These are phyloP conservation scores for Linyphia triangularis DNA, from an alignment of 2,888 invertebrate genomes.

Conservation along the genomic window DNA sequence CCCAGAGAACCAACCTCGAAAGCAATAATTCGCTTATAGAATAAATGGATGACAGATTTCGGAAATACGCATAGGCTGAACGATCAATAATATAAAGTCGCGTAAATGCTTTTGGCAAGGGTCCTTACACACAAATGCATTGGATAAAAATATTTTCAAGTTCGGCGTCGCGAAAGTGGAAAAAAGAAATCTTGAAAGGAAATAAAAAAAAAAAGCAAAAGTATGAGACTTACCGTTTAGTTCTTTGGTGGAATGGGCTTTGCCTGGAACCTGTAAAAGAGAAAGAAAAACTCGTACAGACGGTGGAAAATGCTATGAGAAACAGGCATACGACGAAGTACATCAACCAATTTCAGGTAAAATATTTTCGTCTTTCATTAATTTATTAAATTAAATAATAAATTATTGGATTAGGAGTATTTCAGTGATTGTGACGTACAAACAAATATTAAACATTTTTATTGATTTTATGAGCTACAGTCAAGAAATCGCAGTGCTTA, in stretches of 20 bases:
- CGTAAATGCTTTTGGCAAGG: slow-evolving; percentile 23
- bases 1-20: neutral
- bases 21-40: slow-evolving; percentile 43
- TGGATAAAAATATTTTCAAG: slow-evolving; percentile 20
- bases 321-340: neutral
- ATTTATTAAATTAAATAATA: neutral
- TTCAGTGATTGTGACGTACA: neutral
- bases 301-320: slow-evolving; percentile 9
- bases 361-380: neutral
- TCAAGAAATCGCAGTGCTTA: too few relatives aligned
- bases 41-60: slow-evolving; percentile 27
- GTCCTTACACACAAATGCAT: slow-evolving; percentile 3
- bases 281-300: slow-evolving; percentile 50
- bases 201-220: slow-evolving; percentile 9
- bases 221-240: slow-evolving; percentile 59
- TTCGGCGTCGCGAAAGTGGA: neutral
- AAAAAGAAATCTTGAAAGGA: neutral
- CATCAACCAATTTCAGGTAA: slow-evolving; percentile 14
- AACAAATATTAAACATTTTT: too few relatives aligned
- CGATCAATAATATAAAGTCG: slow-evolving; percentile 30
- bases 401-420: neutral
- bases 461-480: too few relatives aligned
- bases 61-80: neutral
- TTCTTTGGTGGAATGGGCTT: slow-evolving; percentile 62
- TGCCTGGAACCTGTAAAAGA: slow-evolving; percentile 50